phyloP scores from a whole-genome alignment of 2,888 invertebrate genomes.

The Yponomeuta malinellus region DNA sequence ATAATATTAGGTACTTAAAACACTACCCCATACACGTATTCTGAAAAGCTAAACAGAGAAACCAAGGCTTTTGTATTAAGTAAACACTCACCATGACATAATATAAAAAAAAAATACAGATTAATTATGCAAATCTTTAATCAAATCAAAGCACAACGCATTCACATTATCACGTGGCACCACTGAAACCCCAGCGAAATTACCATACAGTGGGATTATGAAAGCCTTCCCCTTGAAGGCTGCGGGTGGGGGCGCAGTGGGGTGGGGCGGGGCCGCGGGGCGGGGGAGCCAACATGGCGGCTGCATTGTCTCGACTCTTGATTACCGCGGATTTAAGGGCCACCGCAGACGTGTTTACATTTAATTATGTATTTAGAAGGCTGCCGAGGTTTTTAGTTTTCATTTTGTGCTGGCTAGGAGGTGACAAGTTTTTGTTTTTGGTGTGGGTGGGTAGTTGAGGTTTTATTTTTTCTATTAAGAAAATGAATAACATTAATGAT shows the following conservation, averaged over 20 bases:
- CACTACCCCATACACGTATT: too few species aligned
- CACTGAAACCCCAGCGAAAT: conserved; percentile 7
- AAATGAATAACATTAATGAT: neutral
- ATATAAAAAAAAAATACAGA: neutral
- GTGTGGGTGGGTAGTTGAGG: neutral
- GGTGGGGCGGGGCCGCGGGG: conserved; percentile 30
- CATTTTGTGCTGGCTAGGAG: neutral
- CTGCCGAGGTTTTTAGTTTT: neutral
- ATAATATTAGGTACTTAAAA: too few species aligned
- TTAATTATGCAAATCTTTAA: neutral
- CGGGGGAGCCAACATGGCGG: conserved; percentile 54
- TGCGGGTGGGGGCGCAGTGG: conserved; percentile 33
- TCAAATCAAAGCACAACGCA: neutral
- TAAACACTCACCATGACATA: neutral
- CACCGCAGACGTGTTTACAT: conserved; percentile 45
- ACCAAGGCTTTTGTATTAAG: too few species aligned
- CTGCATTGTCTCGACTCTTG: conserved; percentile 67
- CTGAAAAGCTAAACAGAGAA: too few species aligned
- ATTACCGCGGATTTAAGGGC: conserved; percentile 66
- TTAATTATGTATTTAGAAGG: conserved; percentile 65
- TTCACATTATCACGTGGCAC: neutral
- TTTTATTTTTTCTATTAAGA: neutral
- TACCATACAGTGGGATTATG: conserved; percentile 13
- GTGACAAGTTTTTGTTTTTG: conserved; percentile 2
- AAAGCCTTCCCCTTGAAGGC: conserved; percentile 30